Evolutionary conservation across 1,140 invertebrate genomes (phyloP), one percentile per base, ranked within the genome.

Genomic region (Pseudobourletiella spinata): DNA sequence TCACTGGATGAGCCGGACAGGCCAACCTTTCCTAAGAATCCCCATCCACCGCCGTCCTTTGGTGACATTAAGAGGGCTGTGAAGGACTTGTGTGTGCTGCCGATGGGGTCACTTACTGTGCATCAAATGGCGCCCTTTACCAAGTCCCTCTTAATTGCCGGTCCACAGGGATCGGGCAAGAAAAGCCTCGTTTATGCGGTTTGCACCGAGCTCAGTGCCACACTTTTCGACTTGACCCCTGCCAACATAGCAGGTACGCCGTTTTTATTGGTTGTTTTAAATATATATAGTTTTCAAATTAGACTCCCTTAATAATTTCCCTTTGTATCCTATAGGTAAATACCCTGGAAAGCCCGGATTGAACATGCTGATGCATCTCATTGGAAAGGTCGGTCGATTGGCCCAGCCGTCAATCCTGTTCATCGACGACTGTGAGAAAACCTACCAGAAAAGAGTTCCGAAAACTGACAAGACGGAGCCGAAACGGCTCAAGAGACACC

Each of bases 281-380:
- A n/a, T n/a, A n/a, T n/a, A n/a, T n/a, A n/a, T n/a, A n/a, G n/a
- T n/a, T n/a, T n/a, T n/a, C n/a, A n/a, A n/a, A n/a, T n/a, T n/a
- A n/a, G n/a, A n/a, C n/a, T n/a, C n/a, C n/a, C n/a, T n/a, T n/a
- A n/a, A n/a, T n/a, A n/a, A n/a, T n/a, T n/a, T n/a, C n/a, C n/a
- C n/a, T n/a, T n/a, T n/a, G n/a, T n/a, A n/a, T 39, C 8, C n/a
- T 54, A 16, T 26, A 62, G 63, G 66, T 8, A 70, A 70, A 61
- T 95, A 96, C 80, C 91, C 89, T 1, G 91, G 92, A 15, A 97
- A 95, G 78, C 85, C 91, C 6, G 95, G 94, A 0, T 77, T 95
- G 0, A 92, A 91, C 48, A 96, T 97, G 93, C 78, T 98, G 0
- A 83, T 95, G 59, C 86, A 88, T 75, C 75, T 88, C 14, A 79